phyloP scores from a whole-genome alignment of 2,797 vertebrate species.

The Pangasius djambal region DNA sequence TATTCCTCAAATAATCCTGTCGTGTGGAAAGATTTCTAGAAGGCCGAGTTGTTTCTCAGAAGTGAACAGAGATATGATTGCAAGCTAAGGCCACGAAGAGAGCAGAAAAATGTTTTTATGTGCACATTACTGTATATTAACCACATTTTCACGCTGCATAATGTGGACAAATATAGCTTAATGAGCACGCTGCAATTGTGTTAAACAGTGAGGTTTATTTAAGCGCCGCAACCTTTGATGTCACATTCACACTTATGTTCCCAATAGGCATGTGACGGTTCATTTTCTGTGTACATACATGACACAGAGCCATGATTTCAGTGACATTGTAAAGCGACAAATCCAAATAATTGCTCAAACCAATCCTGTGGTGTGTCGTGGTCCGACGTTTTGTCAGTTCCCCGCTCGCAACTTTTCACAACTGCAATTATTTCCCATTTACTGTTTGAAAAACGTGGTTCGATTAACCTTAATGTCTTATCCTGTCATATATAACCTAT shows the following conservation, averaged over 20 bases:
- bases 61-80: conserved; percentile 2
- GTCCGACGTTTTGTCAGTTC: not conserved
- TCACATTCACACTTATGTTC: not conserved
- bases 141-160: not conserved
- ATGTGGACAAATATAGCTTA: not conserved
- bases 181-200: not conserved
- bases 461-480: not conserved
- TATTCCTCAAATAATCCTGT: conserved; percentile 46
- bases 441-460: not conserved
- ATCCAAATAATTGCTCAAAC: not conserved
- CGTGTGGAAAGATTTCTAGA: conserved; percentile 42
- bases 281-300: not conserved
- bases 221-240: not conserved
- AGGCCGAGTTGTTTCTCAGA: not conserved
- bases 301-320: not conserved
- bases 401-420: not conserved
- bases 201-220: not conserved
- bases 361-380: too few relatives aligned
- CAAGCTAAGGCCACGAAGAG: not conserved
- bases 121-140: not conserved
- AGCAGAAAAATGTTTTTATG: not conserved
- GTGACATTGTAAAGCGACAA: not conserved
- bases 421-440: not conserved
- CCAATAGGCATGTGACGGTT: too few relatives aligned
- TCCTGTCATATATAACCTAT: not conserved